Evolutionary conservation across 2,113 vertebrate genomes (phyloP), one percentile per base, ranked within the genome.

Genomic region (Lutjanus erythropterus): DNA sequence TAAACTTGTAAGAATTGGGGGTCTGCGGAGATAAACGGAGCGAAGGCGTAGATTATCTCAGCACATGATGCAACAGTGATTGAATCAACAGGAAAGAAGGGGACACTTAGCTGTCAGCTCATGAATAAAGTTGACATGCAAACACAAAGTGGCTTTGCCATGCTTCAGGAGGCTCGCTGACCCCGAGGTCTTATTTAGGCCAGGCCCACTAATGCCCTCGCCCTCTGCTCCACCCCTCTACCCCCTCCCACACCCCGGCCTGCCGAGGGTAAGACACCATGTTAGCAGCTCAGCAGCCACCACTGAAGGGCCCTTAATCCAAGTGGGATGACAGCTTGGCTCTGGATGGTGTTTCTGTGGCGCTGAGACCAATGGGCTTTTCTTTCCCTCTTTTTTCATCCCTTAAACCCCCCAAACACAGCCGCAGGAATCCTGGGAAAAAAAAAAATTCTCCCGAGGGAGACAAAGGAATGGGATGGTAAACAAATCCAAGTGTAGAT

Each of bases 301-400:
- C 78, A 90, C 73, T 87, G 87, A 94, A 93, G 92, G 87, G 87
- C 70, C 83, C 90, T 94, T 95, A 95, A 95, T 95, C 93, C 92
- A 89, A 88, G 79, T 81, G 86, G 88, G 85, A 92, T 93, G 91
- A 92, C 90, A 94, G 90, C 88, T 93, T 91, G 93, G 91, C 91
- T 90, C 86, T 89, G 6, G 84, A 81, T 89, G 80, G 83, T 65
- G 84, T 90, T 92, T 90, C 93, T 91, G 84, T 72, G 80, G 88
- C 56, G 71, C 89, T 93, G 91, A 91, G 90, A 93, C 93, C 92
- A 94, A 92, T 95, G 87, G 82, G 87, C 90, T 94, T 92, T 94
- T 94, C 90, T 90, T 89, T 87, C 59, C 68, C 81, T 78, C 81
- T 88, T 93, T 35, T 93, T 86, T 89, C 84, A 90, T 91, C 92